A percentile compares a stretch with the other conserved stretches of the same genome.
Conservation (phyloP, 2,113 vertebrate species). For the Mormyrus lacerda region DNA sequence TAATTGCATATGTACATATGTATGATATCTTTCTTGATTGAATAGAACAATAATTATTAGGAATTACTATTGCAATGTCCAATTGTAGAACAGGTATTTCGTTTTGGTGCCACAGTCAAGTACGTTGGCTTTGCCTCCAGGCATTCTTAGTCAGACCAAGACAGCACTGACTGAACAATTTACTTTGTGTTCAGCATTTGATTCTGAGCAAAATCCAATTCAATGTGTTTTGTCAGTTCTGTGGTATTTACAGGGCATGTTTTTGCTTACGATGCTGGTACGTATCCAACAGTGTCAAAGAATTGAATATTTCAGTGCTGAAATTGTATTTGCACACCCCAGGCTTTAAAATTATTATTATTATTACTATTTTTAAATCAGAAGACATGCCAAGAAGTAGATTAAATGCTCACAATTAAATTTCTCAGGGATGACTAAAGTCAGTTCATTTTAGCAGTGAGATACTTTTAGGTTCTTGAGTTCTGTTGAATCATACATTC, state of each 20-base stretch:
- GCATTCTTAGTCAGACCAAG: neutral
- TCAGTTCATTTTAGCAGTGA: neutral
- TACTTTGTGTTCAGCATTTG: neutral
- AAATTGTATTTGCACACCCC: neutral
- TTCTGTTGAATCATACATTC: neutral
- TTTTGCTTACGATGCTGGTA: neutral
- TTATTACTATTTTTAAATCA: neutral
- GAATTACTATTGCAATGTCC: neutral
- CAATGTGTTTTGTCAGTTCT: neutral
- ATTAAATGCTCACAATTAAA: constrained; percentile 3
- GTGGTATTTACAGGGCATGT: neutral
- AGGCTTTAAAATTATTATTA: too few species aligned
- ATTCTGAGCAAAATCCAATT: neutral
- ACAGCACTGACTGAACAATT: neutral
- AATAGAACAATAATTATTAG: neutral
- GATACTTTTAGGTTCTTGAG: neutral
- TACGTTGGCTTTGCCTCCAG: neutral
- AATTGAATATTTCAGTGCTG: neutral
- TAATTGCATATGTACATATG: neutral
- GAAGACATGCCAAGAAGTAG: neutral
- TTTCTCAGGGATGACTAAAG: neutral
- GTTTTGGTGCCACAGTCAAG: neutral
- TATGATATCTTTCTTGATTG: neutral
- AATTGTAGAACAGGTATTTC: neutral
- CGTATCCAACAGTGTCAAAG: neutral